Conservation (phyloP, 2,797 vertebrate species). For the Enteromius unitaeniatus region DNA sequence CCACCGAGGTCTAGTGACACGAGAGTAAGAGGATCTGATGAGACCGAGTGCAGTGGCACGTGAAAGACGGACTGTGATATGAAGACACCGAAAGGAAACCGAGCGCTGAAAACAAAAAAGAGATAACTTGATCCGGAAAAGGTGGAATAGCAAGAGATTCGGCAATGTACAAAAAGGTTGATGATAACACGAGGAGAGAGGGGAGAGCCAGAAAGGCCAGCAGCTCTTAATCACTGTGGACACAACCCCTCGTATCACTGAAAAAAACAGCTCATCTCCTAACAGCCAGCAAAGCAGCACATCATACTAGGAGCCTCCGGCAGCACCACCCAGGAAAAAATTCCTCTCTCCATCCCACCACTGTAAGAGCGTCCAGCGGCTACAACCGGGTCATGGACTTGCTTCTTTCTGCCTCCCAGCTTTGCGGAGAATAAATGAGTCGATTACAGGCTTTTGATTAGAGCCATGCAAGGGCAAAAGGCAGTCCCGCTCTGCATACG, state of each 20-base stretch:
- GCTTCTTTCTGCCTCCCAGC: constrained; percentile 29
- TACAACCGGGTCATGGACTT: not conserved
- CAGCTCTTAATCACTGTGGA: constrained; percentile 1
- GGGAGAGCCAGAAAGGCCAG: constrained; percentile 15
- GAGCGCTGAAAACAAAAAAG: not conserved
- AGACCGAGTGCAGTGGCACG: not conserved
- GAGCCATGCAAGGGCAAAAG: constrained; percentile 28
- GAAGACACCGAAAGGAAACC: not conserved
- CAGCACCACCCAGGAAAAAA: constrained; percentile 4
- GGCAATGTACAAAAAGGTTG: not conserved
- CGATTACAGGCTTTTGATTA: constrained; percentile 40
- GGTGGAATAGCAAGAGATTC: not conserved
- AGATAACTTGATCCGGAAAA: not conserved
- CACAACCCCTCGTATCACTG: not conserved
- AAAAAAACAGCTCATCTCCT: constrained; percentile 15
- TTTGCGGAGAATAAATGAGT: constrained; percentile 29
- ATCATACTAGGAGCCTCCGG: constrained; percentile 2
- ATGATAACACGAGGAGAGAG: constrained; percentile 10
- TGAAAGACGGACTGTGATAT: constrained; percentile 2
- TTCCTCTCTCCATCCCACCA: not conserved
- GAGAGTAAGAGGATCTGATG: constrained; percentile 30
- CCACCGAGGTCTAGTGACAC: constrained; percentile 22
- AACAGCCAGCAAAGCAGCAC: constrained; percentile 16
- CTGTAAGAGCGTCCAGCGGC: not conserved
- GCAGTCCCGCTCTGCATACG: not conserved